Evolutionary conservation across 2,888 invertebrate genomes (phyloP), one percentile per base, ranked within the genome.

Genomic region (Cheilosia impressa): DNA sequence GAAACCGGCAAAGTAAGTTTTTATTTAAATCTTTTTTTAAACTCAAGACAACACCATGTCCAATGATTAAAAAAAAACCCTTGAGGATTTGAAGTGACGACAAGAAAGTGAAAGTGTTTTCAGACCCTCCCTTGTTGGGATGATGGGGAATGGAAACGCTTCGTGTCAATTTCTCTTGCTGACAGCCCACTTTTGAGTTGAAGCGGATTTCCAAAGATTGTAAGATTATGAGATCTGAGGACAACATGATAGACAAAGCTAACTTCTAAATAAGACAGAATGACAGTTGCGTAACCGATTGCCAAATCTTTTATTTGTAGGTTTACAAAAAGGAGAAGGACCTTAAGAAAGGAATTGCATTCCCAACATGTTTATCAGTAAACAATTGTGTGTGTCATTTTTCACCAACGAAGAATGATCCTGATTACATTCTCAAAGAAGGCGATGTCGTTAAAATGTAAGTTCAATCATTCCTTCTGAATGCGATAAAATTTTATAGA

Each of bases 301-400:
- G 7, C 13, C 52, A 24, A 15, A 5, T 55, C 24, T 47, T 19
- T 22, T n/a, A 38, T 27, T 79, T 71, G 77, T 66, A 92, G 92
- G 92, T 92, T 87, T 99, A 98, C 93, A 99, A 99, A 93, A 99
- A 98, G 91, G 98, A 99, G 91, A 99, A 99, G 91, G 98, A 99
- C 88, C 94, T 99, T 89, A 98, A 98, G 92, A 99, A 99, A 93
- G 99, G 98, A 89, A 97, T 99, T 91, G 99, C 99, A 50, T 99
- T 99, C 93, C 99, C 99, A 72, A 99, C 99, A 82, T 99, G 99
- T 93, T 95, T 99, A 87, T 99, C 99, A 22, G 96, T 98, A 76
- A 99, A 99, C 93, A 99, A 99, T 93, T 99, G 99, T 93, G 98
- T 99, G 92, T 99, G 99, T 93, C 99, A 99, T 93, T 99, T 96